phyloP scores from a whole-genome alignment of 2,113 vertebrate genomes.

The Thamnophis sirtalis region DNA sequence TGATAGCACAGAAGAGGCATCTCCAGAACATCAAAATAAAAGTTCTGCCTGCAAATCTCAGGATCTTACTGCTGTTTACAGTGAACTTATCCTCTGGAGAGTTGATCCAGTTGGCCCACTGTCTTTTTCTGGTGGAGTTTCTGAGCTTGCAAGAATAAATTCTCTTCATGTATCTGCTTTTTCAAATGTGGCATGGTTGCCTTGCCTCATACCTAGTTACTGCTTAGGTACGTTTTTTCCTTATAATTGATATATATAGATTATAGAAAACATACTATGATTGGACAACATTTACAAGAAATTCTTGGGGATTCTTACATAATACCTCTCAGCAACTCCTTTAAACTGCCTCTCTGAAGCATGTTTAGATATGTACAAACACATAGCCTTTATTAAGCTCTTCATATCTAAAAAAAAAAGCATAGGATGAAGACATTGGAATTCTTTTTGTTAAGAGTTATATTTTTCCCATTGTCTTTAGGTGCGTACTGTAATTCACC shows the following conservation, averaged over 20 bases:
- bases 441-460: background rate
- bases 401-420: background rate
- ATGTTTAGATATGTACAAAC: background rate
- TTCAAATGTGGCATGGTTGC: constrained; percentile 95
- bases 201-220: constrained; percentile 91
- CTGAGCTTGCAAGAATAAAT: constrained; percentile 95
- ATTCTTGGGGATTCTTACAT: background rate
- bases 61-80: constrained; percentile 89
- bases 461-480: constrained; percentile 59
- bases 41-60: constrained; percentile 68
- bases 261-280: background rate
- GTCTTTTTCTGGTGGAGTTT: constrained; percentile 94
- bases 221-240: constrained; percentile 84
- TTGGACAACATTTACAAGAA: background rate
- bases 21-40: constrained; percentile 61
- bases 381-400: background rate
- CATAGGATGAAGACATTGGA: background rate
- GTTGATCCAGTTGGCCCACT: constrained; percentile 96
- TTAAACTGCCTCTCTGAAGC: background rate
- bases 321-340: background rate
- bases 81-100: constrained; percentile 97
- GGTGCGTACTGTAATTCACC: constrained; percentile 96
- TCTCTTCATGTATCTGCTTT: constrained; percentile 95
- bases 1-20: constrained; percentile 51
- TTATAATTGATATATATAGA: background rate